Conservation (phyloP, 2,888 invertebrate species). For the Lasius fuliginosus region DNA sequence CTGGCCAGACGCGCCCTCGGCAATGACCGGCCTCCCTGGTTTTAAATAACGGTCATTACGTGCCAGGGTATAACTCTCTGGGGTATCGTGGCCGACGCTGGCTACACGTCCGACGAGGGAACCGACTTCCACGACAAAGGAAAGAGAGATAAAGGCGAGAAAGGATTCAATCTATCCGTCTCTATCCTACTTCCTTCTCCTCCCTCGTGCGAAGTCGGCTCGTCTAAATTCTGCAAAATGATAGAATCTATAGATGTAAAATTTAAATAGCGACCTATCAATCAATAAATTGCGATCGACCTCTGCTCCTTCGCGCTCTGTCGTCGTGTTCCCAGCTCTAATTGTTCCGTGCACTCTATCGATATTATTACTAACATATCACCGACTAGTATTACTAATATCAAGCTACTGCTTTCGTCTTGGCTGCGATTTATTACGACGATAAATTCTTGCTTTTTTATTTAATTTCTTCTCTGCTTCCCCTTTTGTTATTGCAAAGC, state of each 20-base stretch:
- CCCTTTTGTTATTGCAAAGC: not conserved
- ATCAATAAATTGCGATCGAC: slow-evolving; percentile 45
- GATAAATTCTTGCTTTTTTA: not conserved
- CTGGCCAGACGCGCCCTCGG: slow-evolving; percentile 71
- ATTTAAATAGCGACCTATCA: slow-evolving; percentile 44
- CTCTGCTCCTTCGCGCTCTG: slow-evolving; percentile 1
- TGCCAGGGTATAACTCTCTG: slow-evolving; percentile 68
- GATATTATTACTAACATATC: slow-evolving; percentile 22
- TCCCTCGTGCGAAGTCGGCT: slow-evolving; percentile 36
- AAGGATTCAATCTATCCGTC: slow-evolving; percentile 67
- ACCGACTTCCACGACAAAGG: slow-evolving; percentile 50
- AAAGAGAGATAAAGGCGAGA: slow-evolving; percentile 33
- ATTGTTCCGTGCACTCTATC: not conserved
- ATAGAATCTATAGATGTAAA: slow-evolving; percentile 59
- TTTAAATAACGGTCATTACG: slow-evolving; percentile 82
- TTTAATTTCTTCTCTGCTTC: not conserved
- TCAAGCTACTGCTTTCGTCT: slow-evolving; percentile 4
- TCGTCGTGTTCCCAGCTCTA: slow-evolving; percentile 14
- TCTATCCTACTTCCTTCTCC: not conserved
- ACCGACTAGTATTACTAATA: slow-evolving; percentile 4
- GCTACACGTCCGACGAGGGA: not conserved
- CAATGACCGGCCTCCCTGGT: slow-evolving; percentile 71
- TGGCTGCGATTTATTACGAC: not conserved
- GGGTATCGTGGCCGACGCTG: slow-evolving; percentile 52
- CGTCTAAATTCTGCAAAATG: slow-evolving; percentile 65